Conservation (phyloP, 2,797 vertebrate genomes). For the Coracias cyanogaster region DNA sequence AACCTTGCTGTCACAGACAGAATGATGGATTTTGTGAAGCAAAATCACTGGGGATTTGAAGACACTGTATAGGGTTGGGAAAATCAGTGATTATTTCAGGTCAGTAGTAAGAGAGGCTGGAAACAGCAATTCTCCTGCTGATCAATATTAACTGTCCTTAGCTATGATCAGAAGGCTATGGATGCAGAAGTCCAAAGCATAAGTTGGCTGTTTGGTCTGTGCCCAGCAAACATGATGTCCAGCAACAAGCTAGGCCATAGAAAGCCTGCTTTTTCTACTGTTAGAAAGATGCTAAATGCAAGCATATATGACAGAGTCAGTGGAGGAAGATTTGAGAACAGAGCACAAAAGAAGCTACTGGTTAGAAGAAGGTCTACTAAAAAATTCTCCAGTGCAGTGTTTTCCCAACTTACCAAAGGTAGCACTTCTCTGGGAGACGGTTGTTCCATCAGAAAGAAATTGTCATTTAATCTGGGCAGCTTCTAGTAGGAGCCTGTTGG, state of each 20-base stretch:
- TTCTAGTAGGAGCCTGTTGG: not conserved
- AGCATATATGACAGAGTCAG: not conserved
- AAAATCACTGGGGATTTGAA: not conserved
- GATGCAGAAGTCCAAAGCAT: not conserved
- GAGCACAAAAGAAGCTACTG: not conserved
- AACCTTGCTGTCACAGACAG: not conserved
- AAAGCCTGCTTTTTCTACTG: not conserved
- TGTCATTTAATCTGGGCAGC: not conserved
- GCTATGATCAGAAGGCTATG: not conserved
- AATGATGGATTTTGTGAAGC: not conserved
- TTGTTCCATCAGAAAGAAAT: not conserved
- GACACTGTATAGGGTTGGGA: fast-evolving
- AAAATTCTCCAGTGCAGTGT: not conserved
- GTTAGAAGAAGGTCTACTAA: not conserved
- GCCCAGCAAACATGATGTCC: not conserved
- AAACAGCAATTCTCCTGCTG: not conserved
- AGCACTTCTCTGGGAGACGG: not conserved
- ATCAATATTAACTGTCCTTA: too few species aligned
- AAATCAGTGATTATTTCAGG: not conserved
- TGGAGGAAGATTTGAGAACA: not conserved
- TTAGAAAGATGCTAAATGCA: not conserved
- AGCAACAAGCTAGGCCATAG: not conserved
- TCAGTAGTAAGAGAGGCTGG: not conserved
- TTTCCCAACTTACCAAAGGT: not conserved
- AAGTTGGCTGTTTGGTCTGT: not conserved